phyloP scores from a whole-genome alignment of 2,797 vertebrate genomes.

The Rhynchotus rufescens region DNA sequence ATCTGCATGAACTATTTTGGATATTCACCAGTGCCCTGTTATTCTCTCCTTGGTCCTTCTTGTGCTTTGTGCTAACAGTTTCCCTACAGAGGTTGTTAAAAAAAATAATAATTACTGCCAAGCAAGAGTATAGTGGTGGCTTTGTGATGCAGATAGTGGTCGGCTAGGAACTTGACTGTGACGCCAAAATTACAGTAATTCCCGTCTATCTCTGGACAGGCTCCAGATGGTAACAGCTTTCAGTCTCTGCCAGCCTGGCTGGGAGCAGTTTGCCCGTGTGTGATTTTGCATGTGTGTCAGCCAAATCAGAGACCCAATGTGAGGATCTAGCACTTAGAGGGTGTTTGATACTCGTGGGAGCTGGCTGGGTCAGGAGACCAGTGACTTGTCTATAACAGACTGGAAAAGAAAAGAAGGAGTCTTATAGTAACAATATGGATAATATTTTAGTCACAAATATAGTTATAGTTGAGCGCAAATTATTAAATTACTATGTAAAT shows the following conservation, averaged over 20 bases:
- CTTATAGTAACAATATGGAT: background rate
- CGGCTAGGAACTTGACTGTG: constrained; percentile 45
- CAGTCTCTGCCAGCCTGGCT: constrained; percentile 50
- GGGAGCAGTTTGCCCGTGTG: constrained; percentile 26
- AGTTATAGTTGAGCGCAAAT: background rate
- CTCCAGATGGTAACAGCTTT: constrained; percentile 46
- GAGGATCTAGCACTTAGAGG: constrained; percentile 16
- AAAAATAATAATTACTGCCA: constrained; percentile 41
- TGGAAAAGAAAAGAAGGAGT: background rate
- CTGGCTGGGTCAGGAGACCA: background rate
- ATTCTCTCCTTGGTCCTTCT: background rate
- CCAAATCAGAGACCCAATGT: constrained; percentile 23
- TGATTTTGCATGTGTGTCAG: constrained; percentile 25
- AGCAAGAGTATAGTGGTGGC: constrained; percentile 8
- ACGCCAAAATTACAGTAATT: constrained; percentile 43
- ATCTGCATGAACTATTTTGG: background rate
- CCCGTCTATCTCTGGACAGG: constrained; percentile 50
- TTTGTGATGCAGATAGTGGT: constrained; percentile 58
- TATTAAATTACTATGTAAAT: background rate
- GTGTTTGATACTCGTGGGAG: constrained; percentile 36
- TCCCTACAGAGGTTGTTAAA: background rate
- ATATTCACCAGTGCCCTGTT: background rate
- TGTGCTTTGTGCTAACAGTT: background rate
- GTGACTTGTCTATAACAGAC: background rate
- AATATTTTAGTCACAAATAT: background rate